Percentiles rank a stretch among this genome's conserved stretches.
phyloP scores from a whole-genome alignment of 2,113 vertebrate species.

The Tachysurus fulvidraco region DNA sequence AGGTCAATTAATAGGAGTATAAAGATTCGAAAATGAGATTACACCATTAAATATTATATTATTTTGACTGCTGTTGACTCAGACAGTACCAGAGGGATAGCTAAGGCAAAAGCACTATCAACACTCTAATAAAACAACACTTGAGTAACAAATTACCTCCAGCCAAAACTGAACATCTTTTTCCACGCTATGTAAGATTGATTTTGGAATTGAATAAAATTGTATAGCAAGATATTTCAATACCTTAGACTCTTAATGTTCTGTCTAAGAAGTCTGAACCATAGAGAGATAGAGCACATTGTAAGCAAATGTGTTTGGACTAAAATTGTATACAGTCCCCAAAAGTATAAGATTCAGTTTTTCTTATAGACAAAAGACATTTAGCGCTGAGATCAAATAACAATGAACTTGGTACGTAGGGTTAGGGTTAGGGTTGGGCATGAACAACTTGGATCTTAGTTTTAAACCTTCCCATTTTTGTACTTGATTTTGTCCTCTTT shows the following conservation, averaged over 20 bases:
- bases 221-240: neutral
- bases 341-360: too few species aligned
- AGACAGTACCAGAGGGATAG: neutral
- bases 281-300: neutral
- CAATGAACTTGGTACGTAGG: too few species aligned
- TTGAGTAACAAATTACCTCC: neutral
- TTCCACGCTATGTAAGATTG: neutral
- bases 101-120: neutral
- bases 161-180: neutral
- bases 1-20: constrained; percentile 30
- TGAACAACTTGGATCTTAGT: too few species aligned
- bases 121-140: neutral
- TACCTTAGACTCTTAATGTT: neutral
- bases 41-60: constrained; percentile 4
- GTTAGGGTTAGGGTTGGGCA: too few species aligned
- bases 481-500: too few species aligned
- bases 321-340: too few species aligned
- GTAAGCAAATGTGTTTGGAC: too few species aligned
- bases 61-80: neutral
- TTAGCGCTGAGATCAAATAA: too few species aligned
- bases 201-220: neutral
- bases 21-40: constrained; percentile 29
- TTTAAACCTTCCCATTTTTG: too few species aligned
- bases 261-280: neutral
- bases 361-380: too few species aligned